Evolutionary conservation across 1,140 invertebrate genomes (phyloP).

Genomic region (Drosophila seguyi): DNA sequence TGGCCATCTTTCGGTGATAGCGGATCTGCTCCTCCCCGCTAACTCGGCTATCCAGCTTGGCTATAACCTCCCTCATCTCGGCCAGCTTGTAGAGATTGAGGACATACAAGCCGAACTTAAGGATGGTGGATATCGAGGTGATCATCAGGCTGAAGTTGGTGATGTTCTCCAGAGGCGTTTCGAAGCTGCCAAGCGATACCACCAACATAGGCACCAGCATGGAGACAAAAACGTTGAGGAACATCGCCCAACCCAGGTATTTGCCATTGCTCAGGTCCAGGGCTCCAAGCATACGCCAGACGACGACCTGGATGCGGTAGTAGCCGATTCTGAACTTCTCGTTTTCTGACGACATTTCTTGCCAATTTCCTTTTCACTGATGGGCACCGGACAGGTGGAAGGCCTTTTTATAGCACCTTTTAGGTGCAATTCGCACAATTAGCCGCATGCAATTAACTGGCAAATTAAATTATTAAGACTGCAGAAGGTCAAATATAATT

Average conservation of each 20-base stretch:
- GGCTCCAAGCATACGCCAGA: slow-evolving; percentile 44
- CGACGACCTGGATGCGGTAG: slow-evolving; percentile 23
- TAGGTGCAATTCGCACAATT: neutral
- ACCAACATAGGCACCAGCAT: slow-evolving; percentile 27
- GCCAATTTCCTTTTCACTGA: neutral
- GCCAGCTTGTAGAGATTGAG: slow-evolving; percentile 15
- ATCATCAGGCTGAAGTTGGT: slow-evolving; percentile 53
- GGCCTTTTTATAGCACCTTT: slow-evolving; percentile 8
- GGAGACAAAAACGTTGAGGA: slow-evolving; percentile 34
- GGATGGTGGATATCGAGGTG: slow-evolving; percentile 31
- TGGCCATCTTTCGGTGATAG: slow-evolving; percentile 10
- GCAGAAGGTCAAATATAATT: neutral
- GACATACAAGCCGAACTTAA: slow-evolving; percentile 54
- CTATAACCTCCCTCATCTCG: slow-evolving; percentile 26
- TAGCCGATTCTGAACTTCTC: slow-evolving; percentile 9
- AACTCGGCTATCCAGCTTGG: slow-evolving; percentile 45
- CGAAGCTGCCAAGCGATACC: slow-evolving; percentile 30
- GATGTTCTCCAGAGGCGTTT: slow-evolving; percentile 51
- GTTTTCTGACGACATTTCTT: neutral
- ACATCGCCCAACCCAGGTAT: slow-evolving; percentile 2
- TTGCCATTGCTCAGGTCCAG: slow-evolving; percentile 31
- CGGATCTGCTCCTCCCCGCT: slow-evolving; percentile 11
- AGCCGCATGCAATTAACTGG: neutral
- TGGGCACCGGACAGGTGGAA: neutral
- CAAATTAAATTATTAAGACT: slow-evolving; percentile 28